Evolutionary conservation across 2,888 invertebrate genomes (phyloP), one percentile per base, ranked within the genome.

Genomic region (Nymphalis polychloros): DNA sequence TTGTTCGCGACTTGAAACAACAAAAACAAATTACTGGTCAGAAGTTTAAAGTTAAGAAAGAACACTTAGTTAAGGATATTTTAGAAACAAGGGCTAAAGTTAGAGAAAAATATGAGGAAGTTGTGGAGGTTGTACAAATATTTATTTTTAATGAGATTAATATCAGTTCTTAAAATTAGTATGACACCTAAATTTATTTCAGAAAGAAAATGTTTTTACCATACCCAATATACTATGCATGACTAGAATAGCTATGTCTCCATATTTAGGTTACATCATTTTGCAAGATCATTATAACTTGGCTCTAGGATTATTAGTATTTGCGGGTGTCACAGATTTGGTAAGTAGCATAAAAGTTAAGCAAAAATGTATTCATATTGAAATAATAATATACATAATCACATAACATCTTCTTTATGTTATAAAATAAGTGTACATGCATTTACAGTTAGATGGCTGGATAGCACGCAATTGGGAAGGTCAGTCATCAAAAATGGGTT

Each of bases 401-500:
- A 13, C 41, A 41, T 41, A 4, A 41, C 13, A 13, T 41, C 41
- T 41, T 4, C 41, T 4, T 41, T 41, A 41, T 31, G 16, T 27
- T 17, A 57, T 46, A 57, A 55, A 19, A 53, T n/a, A 50, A 27
- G n/a, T 49, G 16, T 63, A 41, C 13, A 13, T 10, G 41, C 41
- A 41, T 41, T 72, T 50, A 63, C 84, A 97, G 97, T 84, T 97
- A 63, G 99, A 99, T 93, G 99, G 99, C 8, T 98, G 97, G 95
- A 98, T 99, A 82, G 99, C 99, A 0, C 94, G 99, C 68, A 97
- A 96, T 63, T 98, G 97, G 95, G 94, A 95, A 72, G 96, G 96
- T 47, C 99, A 99, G 85, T 96, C 97, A 31, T 97, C 98, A 41
- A 97, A 97, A 83, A 94, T 98, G 82, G 99, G 99, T 0, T 98